phyloP scores from a whole-genome alignment of 2,888 invertebrate genomes.

The Saturnia pavonia region DNA sequence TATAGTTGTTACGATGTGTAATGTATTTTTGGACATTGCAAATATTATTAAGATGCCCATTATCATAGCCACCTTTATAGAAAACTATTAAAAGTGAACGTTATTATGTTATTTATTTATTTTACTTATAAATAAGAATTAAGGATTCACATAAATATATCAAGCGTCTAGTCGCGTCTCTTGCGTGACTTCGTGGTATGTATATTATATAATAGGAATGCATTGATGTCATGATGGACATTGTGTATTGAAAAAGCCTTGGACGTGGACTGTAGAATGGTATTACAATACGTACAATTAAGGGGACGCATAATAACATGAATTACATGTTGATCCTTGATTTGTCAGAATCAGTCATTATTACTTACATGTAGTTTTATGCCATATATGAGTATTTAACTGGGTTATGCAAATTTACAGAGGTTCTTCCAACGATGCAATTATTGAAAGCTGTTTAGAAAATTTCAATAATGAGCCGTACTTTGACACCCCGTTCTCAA shows the following conservation, averaged over 20 bases:
- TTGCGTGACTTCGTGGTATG: background rate
- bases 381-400: background rate
- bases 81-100: background rate
- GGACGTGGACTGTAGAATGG: conserved; percentile 1
- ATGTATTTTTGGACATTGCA: conserved; percentile 34
- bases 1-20: conserved; percentile 35
- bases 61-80: background rate
- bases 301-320: background rate
- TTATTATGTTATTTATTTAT: background rate
- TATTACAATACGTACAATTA: background rate
- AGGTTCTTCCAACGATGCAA: background rate
- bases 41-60: background rate
- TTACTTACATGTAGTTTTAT: background rate
- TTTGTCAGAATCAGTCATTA: background rate
- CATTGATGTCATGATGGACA: conserved; percentile 2
- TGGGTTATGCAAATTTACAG: background rate
- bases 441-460: background rate
- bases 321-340: background rate
- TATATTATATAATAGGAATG: background rate
- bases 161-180: background rate
- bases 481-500: no score
- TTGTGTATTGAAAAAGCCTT: conserved; percentile 11
- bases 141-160: background rate
- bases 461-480: background rate
- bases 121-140: background rate